A percentile compares a stretch with the other conserved stretches of the same genome.
phyloP scores from a whole-genome alignment of 2,113 vertebrate genomes.

The Sapajus apella region DNA sequence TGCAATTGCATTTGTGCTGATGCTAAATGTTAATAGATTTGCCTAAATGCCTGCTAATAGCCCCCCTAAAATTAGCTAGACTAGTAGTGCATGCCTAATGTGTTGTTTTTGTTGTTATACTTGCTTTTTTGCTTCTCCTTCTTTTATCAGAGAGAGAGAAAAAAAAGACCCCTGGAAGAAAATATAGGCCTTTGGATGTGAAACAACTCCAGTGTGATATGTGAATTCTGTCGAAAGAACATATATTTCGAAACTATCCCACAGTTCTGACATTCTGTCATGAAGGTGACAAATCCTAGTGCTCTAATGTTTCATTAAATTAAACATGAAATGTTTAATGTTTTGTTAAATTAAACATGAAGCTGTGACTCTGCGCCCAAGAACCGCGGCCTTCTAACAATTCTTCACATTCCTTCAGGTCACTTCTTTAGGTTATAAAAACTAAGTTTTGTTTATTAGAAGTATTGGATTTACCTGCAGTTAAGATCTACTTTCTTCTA shows the following conservation, averaged over 20 bases:
- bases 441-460: conserved; percentile 49
- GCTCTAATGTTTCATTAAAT: conserved; percentile 84
- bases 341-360: conserved; percentile 87
- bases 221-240: conserved; percentile 68
- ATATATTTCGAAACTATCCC: conserved; percentile 49
- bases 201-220: conserved; percentile 42
- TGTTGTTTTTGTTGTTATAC: conserved; percentile 79
- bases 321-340: conserved; percentile 87
- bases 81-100: conserved; percentile 86
- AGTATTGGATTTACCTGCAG: conserved; percentile 54
- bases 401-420: conserved; percentile 77
- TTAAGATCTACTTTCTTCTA: conserved; percentile 54
- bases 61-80: conserved; percentile 85
- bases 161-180: not conserved
- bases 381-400: conserved; percentile 79
- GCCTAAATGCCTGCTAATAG: conserved; percentile 85
- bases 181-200: conserved; percentile 40
- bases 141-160: not conserved
- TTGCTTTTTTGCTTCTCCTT: conserved; percentile 72
- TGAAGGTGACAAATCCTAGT: conserved; percentile 82
- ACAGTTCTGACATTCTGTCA: conserved; percentile 75
- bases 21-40: conserved; percentile 86
- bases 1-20: conserved; percentile 82
- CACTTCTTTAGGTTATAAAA: conserved; percentile 65
- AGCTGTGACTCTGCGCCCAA: conserved; percentile 81